Evolutionary conservation across 2,888 invertebrate genomes (phyloP), one percentile per base, ranked within the genome.

Genomic region (Drosophila neonasuta): DNA sequence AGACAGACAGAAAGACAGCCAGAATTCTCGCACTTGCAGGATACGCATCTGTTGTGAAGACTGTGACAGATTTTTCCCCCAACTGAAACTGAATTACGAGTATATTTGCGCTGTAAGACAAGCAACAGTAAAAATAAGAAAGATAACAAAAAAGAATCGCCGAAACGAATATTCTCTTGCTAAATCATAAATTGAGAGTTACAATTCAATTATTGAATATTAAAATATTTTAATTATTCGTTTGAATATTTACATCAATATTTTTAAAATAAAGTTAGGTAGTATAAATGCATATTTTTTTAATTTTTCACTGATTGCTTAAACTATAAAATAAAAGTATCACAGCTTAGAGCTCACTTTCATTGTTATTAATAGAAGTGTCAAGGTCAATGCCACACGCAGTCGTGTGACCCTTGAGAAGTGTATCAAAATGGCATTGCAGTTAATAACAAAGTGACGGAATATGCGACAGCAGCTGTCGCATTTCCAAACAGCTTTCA

Each of bases 391-490:
- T 0, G 15, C 15, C 8, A 5, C 5, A n/a, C 15, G 4, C 3
- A 48, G 8, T 32, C n/a, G 1, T n/a, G 13, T 2, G 11, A 41
- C 8, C 39, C 58, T 5, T 3, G 39, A 15, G 34, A 36, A 39
- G 65, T 2, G 61, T 59, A 65, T 51, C 2, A 8, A 24, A 36
- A 59, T 68, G 63, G 59, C 68, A 74, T 39, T 64, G 52, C 71
- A 77, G 71, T 74, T 85, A 72, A 79, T 72, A 85, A 77, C 66
- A 80, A 82, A 82, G 71, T 80, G 83, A 70, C 49, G 71, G 77
- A 77, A 82, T 68, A 67, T 71, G 77, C 80, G 86, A 82, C 83
- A 83, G 83, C 86, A 83, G 78, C 86, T 81, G 81, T 81, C 86
- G 83, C 72, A 52, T 49, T 73, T 73, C 59, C 71, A 65, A 83